These are phyloP conservation scores for Sesamia nonagrioides DNA, from an alignment of 1,140 invertebrate genomes.

Conservation along the genomic window DNA sequence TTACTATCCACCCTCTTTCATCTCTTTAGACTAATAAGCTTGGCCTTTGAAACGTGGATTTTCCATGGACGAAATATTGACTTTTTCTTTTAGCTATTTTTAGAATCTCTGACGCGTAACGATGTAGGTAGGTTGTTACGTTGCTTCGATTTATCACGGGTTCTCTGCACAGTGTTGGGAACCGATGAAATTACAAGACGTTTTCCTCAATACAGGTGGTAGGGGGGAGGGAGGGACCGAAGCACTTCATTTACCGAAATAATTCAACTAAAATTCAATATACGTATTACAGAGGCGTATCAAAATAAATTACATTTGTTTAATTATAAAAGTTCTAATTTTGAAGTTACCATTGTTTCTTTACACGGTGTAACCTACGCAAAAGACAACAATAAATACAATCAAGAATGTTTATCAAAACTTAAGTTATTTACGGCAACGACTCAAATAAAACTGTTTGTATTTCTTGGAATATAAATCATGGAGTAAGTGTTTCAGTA, in stretches of 20 bases:
- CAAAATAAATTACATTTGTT: background rate
- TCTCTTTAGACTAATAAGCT: conserved; percentile 51
- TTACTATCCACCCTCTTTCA: conserved; percentile 52
- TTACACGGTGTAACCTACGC: no score
- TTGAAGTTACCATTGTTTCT: no score
- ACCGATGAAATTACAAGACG: background rate
- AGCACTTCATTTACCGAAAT: no score
- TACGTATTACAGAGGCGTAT: background rate
- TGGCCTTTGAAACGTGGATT: conserved; percentile 36
- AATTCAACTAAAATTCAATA: background rate
- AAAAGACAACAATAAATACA: no score
- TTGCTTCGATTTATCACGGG: background rate
- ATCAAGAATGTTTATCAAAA: background rate
- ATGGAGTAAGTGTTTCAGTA: background rate
- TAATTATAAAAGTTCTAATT: background rate
- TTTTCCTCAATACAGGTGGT: background rate
- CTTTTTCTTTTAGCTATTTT: conserved; percentile 16
- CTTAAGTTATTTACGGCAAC: background rate
- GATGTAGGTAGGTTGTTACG: background rate
- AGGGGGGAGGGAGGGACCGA: no score
- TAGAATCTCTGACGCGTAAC: conserved; percentile 1
- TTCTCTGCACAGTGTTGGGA: background rate
- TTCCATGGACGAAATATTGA: background rate
- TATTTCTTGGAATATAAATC: background rate
- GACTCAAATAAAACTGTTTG: background rate